A percentile compares a stretch with the other conserved stretches of the same genome.
Evolutionary conservation across 2,113 vertebrate genomes (phyloP).

Genomic region (Myodes glareolus): DNA sequence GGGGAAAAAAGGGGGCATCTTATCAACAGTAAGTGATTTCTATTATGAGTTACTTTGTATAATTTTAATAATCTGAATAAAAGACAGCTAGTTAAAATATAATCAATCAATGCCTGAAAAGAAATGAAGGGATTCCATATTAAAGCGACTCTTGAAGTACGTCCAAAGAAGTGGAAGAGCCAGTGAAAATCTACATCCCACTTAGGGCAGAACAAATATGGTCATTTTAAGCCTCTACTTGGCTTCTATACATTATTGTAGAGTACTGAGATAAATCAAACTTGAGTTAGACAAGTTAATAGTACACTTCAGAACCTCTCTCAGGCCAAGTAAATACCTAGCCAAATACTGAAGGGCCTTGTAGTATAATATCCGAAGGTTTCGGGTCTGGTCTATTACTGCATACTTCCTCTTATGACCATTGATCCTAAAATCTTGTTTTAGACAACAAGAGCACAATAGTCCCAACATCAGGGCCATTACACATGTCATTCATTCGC

Average conservation of each 20-base stretch:
- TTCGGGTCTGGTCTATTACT: not conserved
- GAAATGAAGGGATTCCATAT: constrained; percentile 26
- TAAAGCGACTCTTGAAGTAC: not conserved
- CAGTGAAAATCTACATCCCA: not conserved
- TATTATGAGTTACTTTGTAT: constrained; percentile 47
- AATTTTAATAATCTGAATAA: constrained; percentile 1
- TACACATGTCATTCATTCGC: not conserved
- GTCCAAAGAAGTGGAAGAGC: not conserved
- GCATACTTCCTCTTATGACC: not conserved
- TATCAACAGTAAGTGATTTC: not conserved
- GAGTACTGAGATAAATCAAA: not conserved
- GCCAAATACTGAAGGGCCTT: not conserved
- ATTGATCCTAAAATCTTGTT: not conserved
- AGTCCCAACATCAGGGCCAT: not conserved
- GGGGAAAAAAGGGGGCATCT: not conserved
- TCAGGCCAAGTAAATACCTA: not conserved
- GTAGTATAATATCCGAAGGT: not conserved
- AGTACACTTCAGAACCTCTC: not conserved
- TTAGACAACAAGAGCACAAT: not conserved
- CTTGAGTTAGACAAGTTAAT: not conserved
- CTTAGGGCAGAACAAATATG: not conserved
- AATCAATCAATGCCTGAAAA: constrained; percentile 34
- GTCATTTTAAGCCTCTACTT: not conserved
- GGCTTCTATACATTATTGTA: not conserved
- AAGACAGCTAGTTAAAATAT: constrained; percentile 30